These are phyloP conservation scores for Brenthis ino DNA, from an alignment of 2,888 invertebrate genomes.

Conservation along the genomic window DNA sequence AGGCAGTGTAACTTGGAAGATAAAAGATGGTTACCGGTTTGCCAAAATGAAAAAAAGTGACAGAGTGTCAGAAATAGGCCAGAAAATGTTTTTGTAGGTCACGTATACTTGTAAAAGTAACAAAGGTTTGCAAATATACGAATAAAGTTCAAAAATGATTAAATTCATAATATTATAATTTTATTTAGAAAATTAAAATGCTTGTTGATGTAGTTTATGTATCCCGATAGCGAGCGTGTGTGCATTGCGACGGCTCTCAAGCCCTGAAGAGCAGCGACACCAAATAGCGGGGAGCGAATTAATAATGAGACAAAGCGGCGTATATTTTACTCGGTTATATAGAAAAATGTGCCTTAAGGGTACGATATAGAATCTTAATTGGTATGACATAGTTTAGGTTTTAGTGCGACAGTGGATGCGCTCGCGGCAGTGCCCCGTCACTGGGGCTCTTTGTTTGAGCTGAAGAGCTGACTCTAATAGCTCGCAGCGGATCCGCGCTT, in stretches of 20 bases:
- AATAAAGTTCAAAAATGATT: background rate
- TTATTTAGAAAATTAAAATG: constrained; percentile 31
- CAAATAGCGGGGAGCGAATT: constrained; percentile 77
- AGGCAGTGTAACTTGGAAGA: too few species aligned
- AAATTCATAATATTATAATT: background rate
- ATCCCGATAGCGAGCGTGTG: constrained; percentile 54
- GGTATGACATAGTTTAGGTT: constrained; percentile 34
- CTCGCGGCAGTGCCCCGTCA: constrained; percentile 68
- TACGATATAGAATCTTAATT: constrained; percentile 75
- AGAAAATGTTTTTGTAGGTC: too few species aligned
- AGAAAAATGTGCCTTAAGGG: constrained; percentile 65
- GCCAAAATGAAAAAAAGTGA: too few species aligned
- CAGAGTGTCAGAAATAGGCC: too few species aligned
- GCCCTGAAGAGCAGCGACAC: constrained; percentile 74
- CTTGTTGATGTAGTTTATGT: constrained; percentile 39
- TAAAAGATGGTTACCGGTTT: too few species aligned
- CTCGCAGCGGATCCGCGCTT: constrained; percentile 77
- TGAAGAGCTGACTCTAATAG: constrained; percentile 81
- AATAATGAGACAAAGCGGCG: constrained; percentile 73
- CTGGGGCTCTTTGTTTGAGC: constrained; percentile 78
- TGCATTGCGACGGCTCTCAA: constrained; percentile 63
- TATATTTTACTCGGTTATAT: constrained; percentile 54
- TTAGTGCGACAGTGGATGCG: constrained; percentile 49
- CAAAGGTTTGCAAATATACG: background rate
- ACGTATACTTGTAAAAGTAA: too few species aligned